A percentile compares a stretch with the other conserved stretches of the same genome.
phyloP scores from a whole-genome alignment of 2,113 vertebrate species.

The Pygoscelis antarcticus region DNA sequence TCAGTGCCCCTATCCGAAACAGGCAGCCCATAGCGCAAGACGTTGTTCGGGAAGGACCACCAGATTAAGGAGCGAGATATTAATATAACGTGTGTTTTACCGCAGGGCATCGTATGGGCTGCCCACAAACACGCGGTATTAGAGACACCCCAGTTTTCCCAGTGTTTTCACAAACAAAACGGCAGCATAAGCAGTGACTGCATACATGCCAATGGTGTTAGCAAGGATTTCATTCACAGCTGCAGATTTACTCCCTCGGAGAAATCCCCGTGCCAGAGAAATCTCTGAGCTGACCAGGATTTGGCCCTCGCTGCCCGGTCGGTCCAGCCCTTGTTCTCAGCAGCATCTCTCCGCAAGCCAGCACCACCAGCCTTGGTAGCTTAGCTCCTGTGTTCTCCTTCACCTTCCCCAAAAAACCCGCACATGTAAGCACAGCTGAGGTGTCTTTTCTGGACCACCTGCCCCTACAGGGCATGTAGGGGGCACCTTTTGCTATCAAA shows the following conservation, averaged over 20 bases:
- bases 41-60: slow-evolving; percentile 12
- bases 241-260: not conserved
- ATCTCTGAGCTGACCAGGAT: not conserved
- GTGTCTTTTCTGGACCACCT: not conserved
- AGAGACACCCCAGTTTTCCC: not conserved
- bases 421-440: not conserved
- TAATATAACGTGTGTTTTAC: not conserved
- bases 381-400: not conserved
- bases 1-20: not conserved
- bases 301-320: not conserved
- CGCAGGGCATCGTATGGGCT: not conserved
- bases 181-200: not conserved
- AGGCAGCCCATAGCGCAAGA: slow-evolving; percentile 23
- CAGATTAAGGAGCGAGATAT: not conserved
- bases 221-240: not conserved
- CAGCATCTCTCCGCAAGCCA: not conserved
- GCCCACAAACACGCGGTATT: rapidly evolving
- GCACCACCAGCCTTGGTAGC: not conserved
- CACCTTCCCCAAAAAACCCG: not conserved
- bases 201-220: rapidly evolving
- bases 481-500: not conserved
- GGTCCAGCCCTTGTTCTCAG: not conserved
- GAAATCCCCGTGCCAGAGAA: not conserved
- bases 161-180: not conserved
- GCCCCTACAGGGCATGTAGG: not conserved